phyloP scores from a whole-genome alignment of 2,113 vertebrate genomes.

The Ictidomys tridecemlineatus region DNA sequence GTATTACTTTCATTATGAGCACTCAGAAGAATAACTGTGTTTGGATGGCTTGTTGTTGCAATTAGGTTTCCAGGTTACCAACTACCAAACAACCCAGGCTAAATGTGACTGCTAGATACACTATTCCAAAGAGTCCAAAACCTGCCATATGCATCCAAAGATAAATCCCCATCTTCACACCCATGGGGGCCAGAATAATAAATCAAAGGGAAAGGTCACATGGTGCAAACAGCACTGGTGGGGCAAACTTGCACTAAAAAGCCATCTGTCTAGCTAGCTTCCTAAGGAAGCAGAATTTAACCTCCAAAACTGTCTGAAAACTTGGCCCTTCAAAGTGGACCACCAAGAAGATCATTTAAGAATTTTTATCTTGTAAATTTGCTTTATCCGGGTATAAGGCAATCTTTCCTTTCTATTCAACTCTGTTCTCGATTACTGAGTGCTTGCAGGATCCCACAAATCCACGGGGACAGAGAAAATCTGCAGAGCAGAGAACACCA shows the following conservation, averaged over 20 bases:
- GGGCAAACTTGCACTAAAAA: slow-evolving; percentile 1
- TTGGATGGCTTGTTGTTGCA: slow-evolving; percentile 79
- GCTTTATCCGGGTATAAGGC: background rate
- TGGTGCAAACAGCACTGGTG: slow-evolving; percentile 33
- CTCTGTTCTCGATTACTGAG: background rate
- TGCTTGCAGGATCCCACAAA: background rate
- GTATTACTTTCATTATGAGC: slow-evolving; percentile 75
- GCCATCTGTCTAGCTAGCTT: slow-evolving; percentile 18
- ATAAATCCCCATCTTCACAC: slow-evolving; percentile 39
- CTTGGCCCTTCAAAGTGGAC: slow-evolving; percentile 10
- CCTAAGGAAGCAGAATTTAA: slow-evolving; percentile 51
- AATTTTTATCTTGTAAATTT: slow-evolving; percentile 18
- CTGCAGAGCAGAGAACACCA: background rate
- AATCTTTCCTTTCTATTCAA: background rate
- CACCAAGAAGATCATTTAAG: slow-evolving; percentile 39
- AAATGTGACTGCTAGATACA: slow-evolving; percentile 54
- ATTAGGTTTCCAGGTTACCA: slow-evolving; percentile 88
- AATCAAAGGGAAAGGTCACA: slow-evolving; percentile 47
- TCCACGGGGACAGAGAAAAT: background rate
- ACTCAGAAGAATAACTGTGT: slow-evolving; percentile 74
- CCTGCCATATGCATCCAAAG: slow-evolving; percentile 4
- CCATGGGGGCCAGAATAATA: slow-evolving; percentile 1
- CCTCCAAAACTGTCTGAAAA: slow-evolving; percentile 57
- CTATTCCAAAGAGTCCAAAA: slow-evolving; percentile 57
- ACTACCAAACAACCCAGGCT: slow-evolving; percentile 81